Percentiles rank a stretch among this genome's conserved stretches.
phyloP scores from a whole-genome alignment of 2,888 invertebrate species.

The Metacarcinus magister region DNA sequence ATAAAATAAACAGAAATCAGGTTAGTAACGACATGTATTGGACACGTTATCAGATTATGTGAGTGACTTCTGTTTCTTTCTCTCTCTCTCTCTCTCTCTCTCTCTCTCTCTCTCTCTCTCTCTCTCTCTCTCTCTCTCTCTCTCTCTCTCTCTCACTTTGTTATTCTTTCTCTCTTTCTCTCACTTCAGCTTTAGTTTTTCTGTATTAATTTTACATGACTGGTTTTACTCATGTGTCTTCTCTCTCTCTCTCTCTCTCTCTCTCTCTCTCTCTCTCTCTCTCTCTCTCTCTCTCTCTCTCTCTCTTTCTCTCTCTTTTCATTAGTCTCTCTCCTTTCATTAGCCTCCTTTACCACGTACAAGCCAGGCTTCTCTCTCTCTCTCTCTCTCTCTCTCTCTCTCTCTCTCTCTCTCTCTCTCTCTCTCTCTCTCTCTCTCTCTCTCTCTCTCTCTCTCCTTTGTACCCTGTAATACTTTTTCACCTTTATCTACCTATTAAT shows the following conservation, averaged over 20 bases:
- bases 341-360: no score
- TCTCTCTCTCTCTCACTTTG: background rate
- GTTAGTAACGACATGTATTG: no score
- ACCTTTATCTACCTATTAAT: no score
- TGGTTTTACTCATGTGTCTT: no score
- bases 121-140: background rate
- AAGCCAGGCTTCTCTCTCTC: background rate
- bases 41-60: no score
- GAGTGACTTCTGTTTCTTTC: background rate
- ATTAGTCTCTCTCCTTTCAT: no score
- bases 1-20: no score
- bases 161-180: background rate
- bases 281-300: background rate
- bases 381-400: background rate
- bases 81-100: background rate
- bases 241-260: background rate
- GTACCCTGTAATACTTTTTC: background rate
- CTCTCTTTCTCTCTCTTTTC: background rate
- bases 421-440: background rate
- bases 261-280: background rate
- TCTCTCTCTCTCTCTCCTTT: background rate
- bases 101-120: slow-evolving; percentile 4
- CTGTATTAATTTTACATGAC: no score
- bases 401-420: background rate
- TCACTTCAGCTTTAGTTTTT: no score